Conservation (phyloP, 2,113 vertebrate genomes). For the Apodemus sylvaticus region DNA sequence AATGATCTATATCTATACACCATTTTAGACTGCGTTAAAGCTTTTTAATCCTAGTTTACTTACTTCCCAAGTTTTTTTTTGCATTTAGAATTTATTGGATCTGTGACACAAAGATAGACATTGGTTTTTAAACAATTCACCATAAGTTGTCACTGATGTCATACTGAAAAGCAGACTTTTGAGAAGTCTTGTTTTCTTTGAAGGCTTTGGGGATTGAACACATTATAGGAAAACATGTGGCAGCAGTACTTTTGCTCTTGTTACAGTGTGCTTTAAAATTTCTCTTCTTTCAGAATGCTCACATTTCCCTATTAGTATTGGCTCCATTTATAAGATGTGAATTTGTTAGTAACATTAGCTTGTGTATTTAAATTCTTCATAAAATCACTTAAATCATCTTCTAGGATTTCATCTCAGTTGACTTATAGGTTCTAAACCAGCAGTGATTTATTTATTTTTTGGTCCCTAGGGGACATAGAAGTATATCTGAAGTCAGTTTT, state of each 20-base stretch:
- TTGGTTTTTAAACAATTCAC: background rate
- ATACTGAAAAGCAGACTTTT: background rate
- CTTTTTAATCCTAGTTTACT: background rate
- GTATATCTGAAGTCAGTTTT: background rate
- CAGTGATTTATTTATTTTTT: background rate
- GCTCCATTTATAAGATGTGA: background rate
- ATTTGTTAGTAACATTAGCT: background rate
- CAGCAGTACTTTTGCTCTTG: background rate
- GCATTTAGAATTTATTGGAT: background rate
- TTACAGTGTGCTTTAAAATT: background rate
- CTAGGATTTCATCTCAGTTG: conserved; percentile 13
- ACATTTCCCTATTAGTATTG: background rate
- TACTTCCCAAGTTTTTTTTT: background rate
- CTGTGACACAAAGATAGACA: background rate
- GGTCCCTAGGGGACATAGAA: background rate
- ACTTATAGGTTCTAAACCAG: background rate
- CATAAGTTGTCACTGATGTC: background rate
- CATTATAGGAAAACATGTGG: background rate
- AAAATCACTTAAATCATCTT: conserved; percentile 4
- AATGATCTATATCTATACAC: too few species aligned
- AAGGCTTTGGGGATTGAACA: background rate
- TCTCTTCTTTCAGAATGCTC: background rate
- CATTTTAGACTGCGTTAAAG: background rate
- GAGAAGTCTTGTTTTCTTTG: background rate
- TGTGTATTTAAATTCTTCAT: background rate